Percentiles rank a stretch among this genome's conserved stretches.
Evolutionary conservation across 2,113 vertebrate genomes (phyloP).

Genomic region (Oreochromis niloticus): DNA sequence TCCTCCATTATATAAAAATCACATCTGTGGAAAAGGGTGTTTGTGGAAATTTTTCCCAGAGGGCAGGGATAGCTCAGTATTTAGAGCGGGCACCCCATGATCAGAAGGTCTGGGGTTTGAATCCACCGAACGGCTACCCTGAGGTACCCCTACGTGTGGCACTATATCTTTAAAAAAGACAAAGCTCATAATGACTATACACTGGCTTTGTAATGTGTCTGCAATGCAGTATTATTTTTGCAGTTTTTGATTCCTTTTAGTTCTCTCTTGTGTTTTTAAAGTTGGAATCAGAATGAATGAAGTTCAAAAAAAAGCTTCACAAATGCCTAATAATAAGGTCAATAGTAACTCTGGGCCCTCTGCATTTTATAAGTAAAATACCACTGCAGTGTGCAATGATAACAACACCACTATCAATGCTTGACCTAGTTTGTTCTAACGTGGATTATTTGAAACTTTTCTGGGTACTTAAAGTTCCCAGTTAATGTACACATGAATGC

Average conservation of each 20-base stretch:
- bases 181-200: not conserved
- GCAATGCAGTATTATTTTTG: not conserved
- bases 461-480: not conserved
- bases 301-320: not conserved
- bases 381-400: not conserved
- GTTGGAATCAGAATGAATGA: not conserved
- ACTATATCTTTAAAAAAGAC: not conserved
- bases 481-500: not conserved
- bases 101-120: fast-evolving
- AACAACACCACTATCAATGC: not conserved
- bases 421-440: not conserved
- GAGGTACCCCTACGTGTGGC: not conserved
- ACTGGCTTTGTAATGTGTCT: not conserved
- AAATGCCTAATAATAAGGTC: not conserved
- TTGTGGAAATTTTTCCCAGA: not conserved
- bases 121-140: not conserved
- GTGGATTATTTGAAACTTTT: not conserved
- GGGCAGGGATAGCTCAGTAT: not conserved
- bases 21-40: not conserved
- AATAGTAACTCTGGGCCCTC: not conserved
- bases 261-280: not conserved
- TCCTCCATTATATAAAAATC: not conserved
- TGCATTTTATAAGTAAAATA: not conserved
- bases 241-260: not conserved
- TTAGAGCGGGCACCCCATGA: not conserved